Conservation (phyloP, 2,888 invertebrate genomes). For the Drosophila anomalata region DNA sequence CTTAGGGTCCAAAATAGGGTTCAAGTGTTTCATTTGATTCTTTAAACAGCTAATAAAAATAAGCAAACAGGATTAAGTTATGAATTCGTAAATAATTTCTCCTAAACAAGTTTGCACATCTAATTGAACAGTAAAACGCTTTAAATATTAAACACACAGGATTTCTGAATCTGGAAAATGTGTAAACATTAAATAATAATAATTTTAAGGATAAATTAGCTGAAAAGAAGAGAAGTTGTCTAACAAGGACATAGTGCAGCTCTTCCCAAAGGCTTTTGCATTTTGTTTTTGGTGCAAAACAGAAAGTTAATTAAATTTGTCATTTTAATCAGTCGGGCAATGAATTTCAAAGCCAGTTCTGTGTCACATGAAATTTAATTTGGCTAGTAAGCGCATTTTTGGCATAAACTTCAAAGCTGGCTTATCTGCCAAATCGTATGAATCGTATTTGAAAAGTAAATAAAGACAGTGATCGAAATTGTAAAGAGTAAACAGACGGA, state of each 20-base stretch:
- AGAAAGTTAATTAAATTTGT: neutral
- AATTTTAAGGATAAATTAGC: neutral
- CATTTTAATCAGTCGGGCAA: neutral
- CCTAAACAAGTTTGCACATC: neutral
- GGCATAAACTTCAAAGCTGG: neutral
- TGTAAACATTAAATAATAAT: neutral
- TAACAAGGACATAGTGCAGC: neutral
- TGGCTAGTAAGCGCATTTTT: neutral
- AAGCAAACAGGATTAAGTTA: slow-evolving; percentile 1
- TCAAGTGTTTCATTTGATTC: slow-evolving; percentile 17
- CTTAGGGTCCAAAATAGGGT: slow-evolving; percentile 22
- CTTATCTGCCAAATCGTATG: neutral
- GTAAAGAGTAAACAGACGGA: neutral
- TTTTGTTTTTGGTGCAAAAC: neutral
- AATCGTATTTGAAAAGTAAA: neutral
- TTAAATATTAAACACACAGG: neutral
- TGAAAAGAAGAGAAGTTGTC: neutral
- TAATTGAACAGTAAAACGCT: neutral
- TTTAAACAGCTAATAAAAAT: slow-evolving; percentile 21
- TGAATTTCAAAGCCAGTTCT: neutral
- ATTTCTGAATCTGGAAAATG: neutral
- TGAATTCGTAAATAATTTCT: neutral
- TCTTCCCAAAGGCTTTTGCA: neutral
- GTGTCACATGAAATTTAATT: neutral
- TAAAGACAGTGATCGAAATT: neutral